phyloP scores from a whole-genome alignment of 2,797 vertebrate species.

The Tarsius wallacei region DNA sequence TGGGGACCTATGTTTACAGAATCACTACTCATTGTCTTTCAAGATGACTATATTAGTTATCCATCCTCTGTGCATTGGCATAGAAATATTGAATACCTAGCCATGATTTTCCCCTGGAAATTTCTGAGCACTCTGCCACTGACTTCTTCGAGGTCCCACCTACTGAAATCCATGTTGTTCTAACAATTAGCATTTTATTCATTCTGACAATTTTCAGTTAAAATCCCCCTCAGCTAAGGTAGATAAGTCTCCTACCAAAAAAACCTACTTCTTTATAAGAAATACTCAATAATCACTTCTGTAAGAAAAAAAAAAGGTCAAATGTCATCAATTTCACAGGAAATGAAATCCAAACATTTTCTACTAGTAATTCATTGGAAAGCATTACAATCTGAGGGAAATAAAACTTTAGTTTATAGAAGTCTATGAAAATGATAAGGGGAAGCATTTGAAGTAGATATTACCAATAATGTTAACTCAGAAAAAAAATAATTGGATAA shows the following conservation, averaged over 20 bases:
- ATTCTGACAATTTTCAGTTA: neutral
- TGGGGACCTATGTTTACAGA: neutral
- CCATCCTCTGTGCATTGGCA: neutral
- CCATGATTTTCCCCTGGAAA: neutral
- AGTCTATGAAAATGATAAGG: constrained; percentile 31
- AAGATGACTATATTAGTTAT: neutral
- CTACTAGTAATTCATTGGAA: constrained; percentile 44
- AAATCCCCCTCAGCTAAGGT: neutral
- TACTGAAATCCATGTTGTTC: neutral
- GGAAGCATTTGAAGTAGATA: constrained; percentile 25
- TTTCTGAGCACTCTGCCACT: constrained; percentile 35
- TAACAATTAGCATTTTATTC: constrained; percentile 13
- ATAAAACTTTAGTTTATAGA: neutral
- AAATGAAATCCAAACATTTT: constrained; percentile 62
- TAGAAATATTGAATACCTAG: neutral
- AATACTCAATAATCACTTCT: constrained; percentile 27
- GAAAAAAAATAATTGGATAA: constrained; percentile 27
- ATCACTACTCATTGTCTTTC: neutral
- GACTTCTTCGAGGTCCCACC: neutral
- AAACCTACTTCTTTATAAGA: neutral
- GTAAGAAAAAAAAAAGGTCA: constrained; percentile 28
- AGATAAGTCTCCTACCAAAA: neutral
- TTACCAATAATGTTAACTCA: neutral
- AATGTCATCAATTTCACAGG: constrained; percentile 21
- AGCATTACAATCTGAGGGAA: neutral